Conservation (phyloP, 2,888 invertebrate species). For the Acanthosoma haemorrhoidale region DNA sequence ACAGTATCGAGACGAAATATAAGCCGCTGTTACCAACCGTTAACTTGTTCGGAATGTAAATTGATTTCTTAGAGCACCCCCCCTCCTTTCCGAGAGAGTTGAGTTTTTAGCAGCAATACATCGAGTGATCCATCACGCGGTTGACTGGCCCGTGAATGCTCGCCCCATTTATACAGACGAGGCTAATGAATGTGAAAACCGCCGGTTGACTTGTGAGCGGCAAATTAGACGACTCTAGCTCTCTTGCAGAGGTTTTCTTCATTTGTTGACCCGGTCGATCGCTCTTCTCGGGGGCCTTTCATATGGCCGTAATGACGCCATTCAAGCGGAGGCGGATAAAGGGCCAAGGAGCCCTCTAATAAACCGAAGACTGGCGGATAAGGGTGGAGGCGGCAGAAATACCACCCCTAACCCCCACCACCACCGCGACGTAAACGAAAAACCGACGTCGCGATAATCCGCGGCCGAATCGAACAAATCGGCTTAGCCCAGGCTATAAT, state of each 20-base stretch:
- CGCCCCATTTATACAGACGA: background rate
- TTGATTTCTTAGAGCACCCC: background rate
- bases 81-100: too few species aligned
- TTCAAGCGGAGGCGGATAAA: background rate
- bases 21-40: background rate
- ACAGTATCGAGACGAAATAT: background rate
- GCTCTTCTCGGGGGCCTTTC: background rate
- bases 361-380: background rate
- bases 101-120: background rate
- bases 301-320: background rate
- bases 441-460: background rate
- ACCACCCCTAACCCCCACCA: too few species aligned
- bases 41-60: background rate
- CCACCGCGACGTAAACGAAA: background rate
- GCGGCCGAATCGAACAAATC: conserved; percentile 1
- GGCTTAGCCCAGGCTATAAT: background rate
- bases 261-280: background rate
- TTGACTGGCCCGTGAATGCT: background rate
- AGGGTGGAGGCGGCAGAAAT: background rate
- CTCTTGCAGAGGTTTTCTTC: background rate
- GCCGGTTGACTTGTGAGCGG: background rate
- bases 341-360: background rate
- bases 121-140: background rate
- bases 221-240: too few species aligned
- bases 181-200: background rate